Conservation (phyloP, 2,888 invertebrate genomes). For the Sipha maydis region DNA sequence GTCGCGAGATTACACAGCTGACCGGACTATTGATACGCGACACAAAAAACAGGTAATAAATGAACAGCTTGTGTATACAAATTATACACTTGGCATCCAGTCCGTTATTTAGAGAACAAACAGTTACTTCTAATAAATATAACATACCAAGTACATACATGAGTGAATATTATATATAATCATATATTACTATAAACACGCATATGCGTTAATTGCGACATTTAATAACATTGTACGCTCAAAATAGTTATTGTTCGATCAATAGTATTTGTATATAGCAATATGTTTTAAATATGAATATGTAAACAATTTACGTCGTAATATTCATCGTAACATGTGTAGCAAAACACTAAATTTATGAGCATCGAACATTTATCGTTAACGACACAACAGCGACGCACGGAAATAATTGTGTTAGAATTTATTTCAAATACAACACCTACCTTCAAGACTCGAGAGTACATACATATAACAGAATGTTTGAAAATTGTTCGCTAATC, state of each 20-base stretch:
- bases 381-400: not conserved
- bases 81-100: not conserved
- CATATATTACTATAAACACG: not conserved
- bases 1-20: not conserved
- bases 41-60: not conserved
- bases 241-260: constrained; percentile 22
- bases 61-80: not conserved
- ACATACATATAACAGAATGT: not conserved
- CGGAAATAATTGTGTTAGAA: not conserved
- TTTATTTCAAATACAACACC: not conserved
- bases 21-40: not conserved
- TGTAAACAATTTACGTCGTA: not conserved
- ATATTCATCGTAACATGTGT: not conserved
- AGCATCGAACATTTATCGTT: not conserved
- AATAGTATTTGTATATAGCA: not conserved
- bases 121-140: not conserved
- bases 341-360: not conserved
- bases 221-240: not conserved
- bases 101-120: constrained; percentile 7
- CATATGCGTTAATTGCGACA: not conserved
- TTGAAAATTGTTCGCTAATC: not conserved
- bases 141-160: not conserved
- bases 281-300: not conserved
- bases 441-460: not conserved
- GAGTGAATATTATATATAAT: not conserved